A percentile compares a stretch with the other conserved stretches of the same genome.
phyloP scores from a whole-genome alignment of 2,797 vertebrate species.

The Acrocephalus scirpaceus region DNA sequence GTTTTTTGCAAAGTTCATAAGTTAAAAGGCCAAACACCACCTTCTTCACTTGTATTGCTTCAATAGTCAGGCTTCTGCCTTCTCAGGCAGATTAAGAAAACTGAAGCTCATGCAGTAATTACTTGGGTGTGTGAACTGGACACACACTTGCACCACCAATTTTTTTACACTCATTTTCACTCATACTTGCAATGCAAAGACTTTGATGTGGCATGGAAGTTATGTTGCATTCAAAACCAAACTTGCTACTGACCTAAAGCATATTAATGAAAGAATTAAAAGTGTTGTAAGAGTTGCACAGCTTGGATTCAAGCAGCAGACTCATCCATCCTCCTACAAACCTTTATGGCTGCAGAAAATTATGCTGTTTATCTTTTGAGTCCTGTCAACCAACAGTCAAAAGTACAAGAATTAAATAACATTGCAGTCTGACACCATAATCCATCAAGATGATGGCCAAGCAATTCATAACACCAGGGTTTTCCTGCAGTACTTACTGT shows the following conservation, averaged over 20 bases:
- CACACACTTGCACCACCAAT: background rate
- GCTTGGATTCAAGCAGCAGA: background rate
- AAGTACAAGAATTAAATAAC: background rate
- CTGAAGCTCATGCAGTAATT: background rate
- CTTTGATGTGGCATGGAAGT: slow-evolving; percentile 39
- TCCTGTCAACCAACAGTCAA: background rate
- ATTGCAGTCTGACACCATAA: background rate
- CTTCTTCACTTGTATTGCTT: background rate
- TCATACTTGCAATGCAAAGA: background rate
- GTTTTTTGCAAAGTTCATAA: background rate
- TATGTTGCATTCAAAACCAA: background rate
- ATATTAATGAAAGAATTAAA: background rate
- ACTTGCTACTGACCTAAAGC: background rate
- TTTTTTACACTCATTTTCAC: background rate
- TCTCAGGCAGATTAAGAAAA: background rate
- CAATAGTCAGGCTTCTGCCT: background rate
- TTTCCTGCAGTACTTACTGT: slow-evolving; percentile 70
- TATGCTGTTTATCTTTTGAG: background rate
- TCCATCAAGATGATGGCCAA: background rate
- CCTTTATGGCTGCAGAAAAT: background rate
- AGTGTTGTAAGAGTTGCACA: background rate
- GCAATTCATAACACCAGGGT: background rate
- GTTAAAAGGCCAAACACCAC: background rate
- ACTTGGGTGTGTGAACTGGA: slow-evolving; percentile 13
- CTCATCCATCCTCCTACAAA: background rate